Base-by-base conservation (phyloP, 2,797 vertebrate species). In the Sebastes melanostomus region DNA sequence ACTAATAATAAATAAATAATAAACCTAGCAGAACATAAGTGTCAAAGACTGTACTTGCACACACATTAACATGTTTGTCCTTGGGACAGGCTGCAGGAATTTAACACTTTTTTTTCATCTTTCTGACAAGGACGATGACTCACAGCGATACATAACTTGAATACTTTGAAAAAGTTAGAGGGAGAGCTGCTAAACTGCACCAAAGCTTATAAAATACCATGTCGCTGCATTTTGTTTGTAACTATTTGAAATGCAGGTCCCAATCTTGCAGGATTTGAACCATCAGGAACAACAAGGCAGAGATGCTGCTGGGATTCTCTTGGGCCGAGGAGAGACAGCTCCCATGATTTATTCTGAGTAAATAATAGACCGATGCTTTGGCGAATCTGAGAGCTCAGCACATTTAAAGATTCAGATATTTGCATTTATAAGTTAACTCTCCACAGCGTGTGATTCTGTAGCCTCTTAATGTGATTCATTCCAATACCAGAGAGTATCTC, bases 281-380 rank as follows among this genome's bases (percentile, higher is more conserved):
- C 70, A 66, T 56, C 55, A 42, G 34, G 42, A 70, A 38, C 34
- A 67, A 75, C 22, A 27, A 54, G 29, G 42, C 12, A 52, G 60
- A 81, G 73, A 77, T 60, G 68, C 42, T 58, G 50, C 68, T 68
- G 71, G 67, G 61, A 78, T 66, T 86, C 69, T 82, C 74, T 25
- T 6, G 63, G 46, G 83, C 61, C 3, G 13, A 66, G 16, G 27
- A 30, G 36, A 50, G 60, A 68, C 75, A 38, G 62, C 60, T 73
- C 50, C 30, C 72, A 83, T 76, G 78, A 73, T 82, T 83, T 82
- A 89, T 87, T 87, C 61, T 13, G 11, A 85, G 72, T 78, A 83
- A 77, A 89, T 86, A 80, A 84, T 72, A 73, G 10, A 63, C 38
- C 70, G 2, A 42, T 81, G 73, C 61, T 80, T 78, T 74, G 69